phyloP scores from a whole-genome alignment of 1,140 invertebrate genomes.

The Gerris buenoi region DNA sequence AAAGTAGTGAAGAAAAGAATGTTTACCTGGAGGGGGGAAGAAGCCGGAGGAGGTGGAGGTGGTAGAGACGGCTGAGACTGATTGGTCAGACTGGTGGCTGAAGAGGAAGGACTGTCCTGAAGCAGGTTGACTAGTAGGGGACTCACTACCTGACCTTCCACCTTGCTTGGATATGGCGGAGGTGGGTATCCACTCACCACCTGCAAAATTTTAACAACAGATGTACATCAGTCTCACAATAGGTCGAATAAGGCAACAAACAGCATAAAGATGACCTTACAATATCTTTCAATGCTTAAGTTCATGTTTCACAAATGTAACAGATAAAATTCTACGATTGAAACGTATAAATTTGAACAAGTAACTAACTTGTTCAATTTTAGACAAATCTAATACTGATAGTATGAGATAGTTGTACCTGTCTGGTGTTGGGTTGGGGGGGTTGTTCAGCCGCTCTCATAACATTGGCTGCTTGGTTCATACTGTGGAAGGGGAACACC shows the following conservation, averaged over 20 bases:
- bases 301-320: no score
- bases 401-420: no score
- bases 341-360: no score
- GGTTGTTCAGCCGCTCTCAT: background rate
- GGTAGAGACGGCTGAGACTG: background rate
- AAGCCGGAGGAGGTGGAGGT: background rate
- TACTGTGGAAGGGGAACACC: background rate
- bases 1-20: no score
- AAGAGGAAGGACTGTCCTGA: background rate
- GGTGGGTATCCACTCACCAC: background rate
- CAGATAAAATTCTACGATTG: no score
- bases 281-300: no score
- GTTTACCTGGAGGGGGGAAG: background rate
- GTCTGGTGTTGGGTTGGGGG: background rate
- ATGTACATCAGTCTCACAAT: no score
- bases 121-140: constrained; percentile 3
- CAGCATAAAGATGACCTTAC: no score
- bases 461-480: background rate
- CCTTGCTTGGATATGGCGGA: background rate
- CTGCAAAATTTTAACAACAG: no score
- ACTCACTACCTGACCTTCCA: background rate
- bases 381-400: no score
- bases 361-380: no score
- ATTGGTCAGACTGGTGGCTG: background rate
- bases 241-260: no score